Base-by-base conservation (phyloP, 1,140 invertebrate species). In the Aporrectodea caliginosa region DNA sequence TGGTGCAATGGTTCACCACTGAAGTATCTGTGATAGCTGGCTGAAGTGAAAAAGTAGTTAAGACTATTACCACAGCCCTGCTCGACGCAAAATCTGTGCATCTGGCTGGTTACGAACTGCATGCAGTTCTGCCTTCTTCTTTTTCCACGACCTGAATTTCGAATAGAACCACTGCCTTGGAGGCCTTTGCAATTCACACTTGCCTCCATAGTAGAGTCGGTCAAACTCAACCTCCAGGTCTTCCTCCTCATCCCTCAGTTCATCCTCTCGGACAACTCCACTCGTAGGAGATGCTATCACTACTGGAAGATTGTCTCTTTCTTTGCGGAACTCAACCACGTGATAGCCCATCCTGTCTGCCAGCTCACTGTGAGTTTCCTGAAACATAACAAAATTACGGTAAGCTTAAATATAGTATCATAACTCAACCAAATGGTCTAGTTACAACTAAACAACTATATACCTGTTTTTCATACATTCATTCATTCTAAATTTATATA, bases 281-380 rank as follows among this genome's bases (percentile, higher is more conserved):
- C 84, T 83, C 6, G 87, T 84, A 0, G 97, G 96, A 2, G 92
- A 93, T 0, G 96, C 97, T n/a, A 97, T 89, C 1, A 98, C 91
- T 80, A 89, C 89, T 0, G 96, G 95, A 83, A 92, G 93, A 85
- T 92, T 90, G 76, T 90, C 89, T 82, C 92, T 92, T 85, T 96
- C 93, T 77, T 91, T 90, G 78, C 91, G 90, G 78, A 95, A 91
- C 89, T 98, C 95, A 69, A 99, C 95, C 29, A 99, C 86, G 89
- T 98, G 93, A 2, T 98, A 88, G 81, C 92, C 89, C 83, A 95
- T 95, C 83, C 97, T 93, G 82, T 98, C 92, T 0, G 96, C 95
- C 35, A 99, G 89, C 86, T 95, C 88, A 87, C 96, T 90, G 86
- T 95, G 93, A 0, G 93, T 92, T 92, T 94, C 95, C 93, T 95